Base-by-base conservation (phyloP, 2,888 invertebrate genomes). In the Pardosa pseudoannulata region DNA sequence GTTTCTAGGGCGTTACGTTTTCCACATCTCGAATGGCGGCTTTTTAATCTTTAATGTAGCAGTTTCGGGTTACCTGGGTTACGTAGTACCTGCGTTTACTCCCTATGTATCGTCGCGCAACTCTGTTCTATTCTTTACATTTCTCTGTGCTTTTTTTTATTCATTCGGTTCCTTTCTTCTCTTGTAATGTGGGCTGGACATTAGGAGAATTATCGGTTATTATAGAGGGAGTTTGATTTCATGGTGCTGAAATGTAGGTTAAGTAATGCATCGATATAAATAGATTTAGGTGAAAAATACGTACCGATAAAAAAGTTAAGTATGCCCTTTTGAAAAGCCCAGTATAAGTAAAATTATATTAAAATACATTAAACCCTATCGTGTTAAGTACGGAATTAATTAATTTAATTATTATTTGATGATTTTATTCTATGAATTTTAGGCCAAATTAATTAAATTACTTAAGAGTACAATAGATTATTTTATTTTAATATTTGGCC, bases 11-110 rank as follows among this genome's bases (percentile, higher is more conserved):
- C 83, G 83, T 71, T 72, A 64, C 62, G 75, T 32, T 76, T 41
- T 70, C 71, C 72, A 71, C 76, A 76, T 72, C 78, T 85, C 72
- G 27, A 65, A 16, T 71, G 76, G 82, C 75, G 82, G 64, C 82
- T 72, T 78, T 80, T 85, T 79, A 85, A 85, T 85, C 78, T 85
- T 85, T 78, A 78, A 85, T 85, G 83, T 85, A 85, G 83, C 73
- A 72, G 83, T 78, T 85, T 78, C 36, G 9, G 71, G 83, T 85
- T 78, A 73, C 83, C 83, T 67, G 67, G 83, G 83, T 85, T 85
- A 85, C 83, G 83, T 85, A 50, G 78, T 83, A 83, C 73, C 78
- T 72, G 78, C 65, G 62, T 73, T 56, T 23, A 56, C 56, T 73
- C 83, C 73, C 39, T 36, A 56, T 73, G 83, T 73, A 78, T 67